phyloP scores from a whole-genome alignment of 2,113 vertebrate species.

The Campylomormyrus numenius region DNA sequence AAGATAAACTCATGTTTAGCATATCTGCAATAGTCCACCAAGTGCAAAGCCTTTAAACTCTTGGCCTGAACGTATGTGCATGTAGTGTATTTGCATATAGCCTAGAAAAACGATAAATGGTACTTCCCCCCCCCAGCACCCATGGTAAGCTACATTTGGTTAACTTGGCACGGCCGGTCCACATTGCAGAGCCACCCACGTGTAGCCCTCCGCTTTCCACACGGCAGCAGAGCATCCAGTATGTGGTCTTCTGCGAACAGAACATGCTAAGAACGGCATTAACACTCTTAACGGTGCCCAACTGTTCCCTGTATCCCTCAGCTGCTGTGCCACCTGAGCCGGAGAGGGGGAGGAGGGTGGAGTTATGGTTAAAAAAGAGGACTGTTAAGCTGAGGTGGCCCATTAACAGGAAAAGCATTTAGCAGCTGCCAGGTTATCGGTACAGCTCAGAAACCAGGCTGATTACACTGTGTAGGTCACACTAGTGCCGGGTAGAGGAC shows the following conservation, averaged over 20 bases:
- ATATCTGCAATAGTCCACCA: background rate
- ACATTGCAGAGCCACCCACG: background rate
- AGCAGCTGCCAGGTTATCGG: background rate
- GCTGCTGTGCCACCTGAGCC: background rate
- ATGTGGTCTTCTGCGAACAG: conserved; percentile 1
- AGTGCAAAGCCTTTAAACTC: background rate
- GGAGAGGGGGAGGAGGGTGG: background rate
- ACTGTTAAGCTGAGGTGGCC: background rate
- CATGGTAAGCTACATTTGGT: background rate
- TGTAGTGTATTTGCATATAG: background rate
- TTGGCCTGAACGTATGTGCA: background rate
- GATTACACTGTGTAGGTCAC: background rate
- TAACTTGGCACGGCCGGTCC: background rate
- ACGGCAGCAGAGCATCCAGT: background rate
- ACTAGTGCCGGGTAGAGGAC: background rate
- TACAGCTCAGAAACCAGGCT: background rate
- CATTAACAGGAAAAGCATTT: background rate
- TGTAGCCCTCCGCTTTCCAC: background rate
- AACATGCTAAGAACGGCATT: background rate
- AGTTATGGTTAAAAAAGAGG: background rate
- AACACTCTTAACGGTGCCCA: conserved; percentile 17
- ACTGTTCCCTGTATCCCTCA: background rate
- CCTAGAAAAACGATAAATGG: background rate
- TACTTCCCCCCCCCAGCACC: background rate
- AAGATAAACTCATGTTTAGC: background rate